phyloP scores from a whole-genome alignment of 2,797 vertebrate genomes.

The Pangasius sanitwongsei region DNA sequence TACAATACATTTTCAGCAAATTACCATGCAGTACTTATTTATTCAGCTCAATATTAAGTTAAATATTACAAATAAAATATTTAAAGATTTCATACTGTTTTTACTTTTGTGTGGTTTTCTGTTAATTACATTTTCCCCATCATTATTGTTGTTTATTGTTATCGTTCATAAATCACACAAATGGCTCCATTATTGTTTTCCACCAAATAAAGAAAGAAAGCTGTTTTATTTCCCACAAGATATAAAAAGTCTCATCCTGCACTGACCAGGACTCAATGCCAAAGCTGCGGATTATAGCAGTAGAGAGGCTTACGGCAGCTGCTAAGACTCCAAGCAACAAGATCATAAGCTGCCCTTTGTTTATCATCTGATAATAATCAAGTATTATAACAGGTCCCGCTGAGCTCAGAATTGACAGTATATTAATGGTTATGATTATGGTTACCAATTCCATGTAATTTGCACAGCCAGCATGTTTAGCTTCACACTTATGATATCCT shows the following conservation, averaged over 20 bases:
- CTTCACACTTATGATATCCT: neutral
- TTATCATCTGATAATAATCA: constrained; percentile 20
- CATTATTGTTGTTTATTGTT: neutral
- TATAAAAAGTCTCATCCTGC: neutral
- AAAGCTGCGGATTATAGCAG: constrained; percentile 25
- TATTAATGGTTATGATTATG: neutral
- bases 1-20: neutral
- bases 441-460: neutral
- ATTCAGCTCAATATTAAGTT: neutral
- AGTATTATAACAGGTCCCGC: neutral
- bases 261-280: neutral
- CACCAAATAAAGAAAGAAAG: neutral
- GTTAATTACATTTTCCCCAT: neutral
- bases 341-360: constrained; percentile 15
- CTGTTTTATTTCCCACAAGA: neutral
- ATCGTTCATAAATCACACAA: neutral
- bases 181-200: neutral
- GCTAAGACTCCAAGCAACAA: constrained; percentile 1
- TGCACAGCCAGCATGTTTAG: neutral
- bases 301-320: constrained; percentile 18
- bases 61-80: constrained; percentile 1
- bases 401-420: neutral
- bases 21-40: neutral
- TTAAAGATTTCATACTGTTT: neutral
- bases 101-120: neutral